Conservation (phyloP, 2,888 invertebrate genomes). For the Atrina japonica region DNA sequence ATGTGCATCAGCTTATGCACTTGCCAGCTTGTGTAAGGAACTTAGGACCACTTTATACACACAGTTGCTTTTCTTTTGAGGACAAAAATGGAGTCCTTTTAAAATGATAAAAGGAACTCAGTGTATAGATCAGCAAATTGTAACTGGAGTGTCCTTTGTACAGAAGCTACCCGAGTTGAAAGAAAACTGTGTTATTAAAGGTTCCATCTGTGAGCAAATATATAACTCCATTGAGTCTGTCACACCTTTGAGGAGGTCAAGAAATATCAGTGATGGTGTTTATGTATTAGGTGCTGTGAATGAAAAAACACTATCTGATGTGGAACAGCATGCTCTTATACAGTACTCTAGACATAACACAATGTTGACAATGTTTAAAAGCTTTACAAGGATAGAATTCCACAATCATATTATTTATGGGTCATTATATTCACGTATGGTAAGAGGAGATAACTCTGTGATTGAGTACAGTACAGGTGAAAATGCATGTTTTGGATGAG, state of each 20-base stretch:
- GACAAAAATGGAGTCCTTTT: slow-evolving; percentile 42
- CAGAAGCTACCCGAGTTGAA: slow-evolving; percentile 36
- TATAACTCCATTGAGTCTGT: slow-evolving; percentile 6
- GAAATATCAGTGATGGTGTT: neutral
- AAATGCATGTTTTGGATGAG: neutral
- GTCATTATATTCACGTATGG: neutral
- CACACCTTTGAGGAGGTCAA: too few species aligned
- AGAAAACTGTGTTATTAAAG: slow-evolving; percentile 10
- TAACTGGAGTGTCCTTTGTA: slow-evolving; percentile 28
- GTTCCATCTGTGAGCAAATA: slow-evolving; percentile 1
- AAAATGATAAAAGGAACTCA: slow-evolving; percentile 47
- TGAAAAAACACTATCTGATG: neutral
- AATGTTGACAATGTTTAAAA: neutral
- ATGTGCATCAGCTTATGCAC: slow-evolving; percentile 43
- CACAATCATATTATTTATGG: neutral
- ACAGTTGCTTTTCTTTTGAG: slow-evolving; percentile 52
- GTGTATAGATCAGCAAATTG: slow-evolving; percentile 44
- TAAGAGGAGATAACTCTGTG: neutral
- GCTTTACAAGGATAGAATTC: neutral
- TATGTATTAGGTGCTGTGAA: slow-evolving; percentile 15
- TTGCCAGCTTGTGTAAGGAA: slow-evolving; percentile 37
- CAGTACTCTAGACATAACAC: neutral
- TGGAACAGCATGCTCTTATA: neutral
- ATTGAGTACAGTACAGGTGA: neutral
- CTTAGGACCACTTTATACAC: slow-evolving; percentile 46